phyloP scores from a whole-genome alignment of 2,113 vertebrate genomes.

The Parus major region DNA sequence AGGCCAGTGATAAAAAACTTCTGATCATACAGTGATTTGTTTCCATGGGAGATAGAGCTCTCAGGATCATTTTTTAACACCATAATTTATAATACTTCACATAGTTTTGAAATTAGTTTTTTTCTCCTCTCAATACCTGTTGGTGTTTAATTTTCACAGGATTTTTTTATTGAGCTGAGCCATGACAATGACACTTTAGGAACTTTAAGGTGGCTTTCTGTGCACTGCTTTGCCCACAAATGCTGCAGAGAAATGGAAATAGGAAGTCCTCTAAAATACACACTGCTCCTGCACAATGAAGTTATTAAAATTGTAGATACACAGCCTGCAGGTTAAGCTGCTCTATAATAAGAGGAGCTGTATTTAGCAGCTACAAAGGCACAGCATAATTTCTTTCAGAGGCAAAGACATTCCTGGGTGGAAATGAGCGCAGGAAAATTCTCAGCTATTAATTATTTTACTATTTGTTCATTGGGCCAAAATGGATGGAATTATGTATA shows the following conservation, averaged over 20 bases:
- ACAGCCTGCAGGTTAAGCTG: constrained; percentile 26
- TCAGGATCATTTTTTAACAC: neutral
- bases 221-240: neutral
- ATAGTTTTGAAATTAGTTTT: neutral
- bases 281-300: neutral
- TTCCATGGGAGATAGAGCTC: neutral
- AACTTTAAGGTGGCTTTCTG: neutral
- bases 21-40: neutral
- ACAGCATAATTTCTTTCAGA: neutral
- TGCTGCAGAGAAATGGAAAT: neutral
- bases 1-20: constrained; percentile 26
- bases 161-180: neutral
- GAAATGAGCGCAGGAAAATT: neutral
- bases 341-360: neutral
- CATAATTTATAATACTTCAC: neutral
- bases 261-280: neutral
- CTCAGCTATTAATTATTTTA: neutral
- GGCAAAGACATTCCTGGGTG: constrained; percentile 16
- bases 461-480: neutral
- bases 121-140: neutral
- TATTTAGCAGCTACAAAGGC: constrained; percentile 29
- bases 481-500: neutral
- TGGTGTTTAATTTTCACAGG: neutral
- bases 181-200: neutral
- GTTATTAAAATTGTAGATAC: constrained; percentile 39